Evolutionary conservation across 2,888 invertebrate genomes (phyloP).

Genomic region (Calameuta filiformis): DNA sequence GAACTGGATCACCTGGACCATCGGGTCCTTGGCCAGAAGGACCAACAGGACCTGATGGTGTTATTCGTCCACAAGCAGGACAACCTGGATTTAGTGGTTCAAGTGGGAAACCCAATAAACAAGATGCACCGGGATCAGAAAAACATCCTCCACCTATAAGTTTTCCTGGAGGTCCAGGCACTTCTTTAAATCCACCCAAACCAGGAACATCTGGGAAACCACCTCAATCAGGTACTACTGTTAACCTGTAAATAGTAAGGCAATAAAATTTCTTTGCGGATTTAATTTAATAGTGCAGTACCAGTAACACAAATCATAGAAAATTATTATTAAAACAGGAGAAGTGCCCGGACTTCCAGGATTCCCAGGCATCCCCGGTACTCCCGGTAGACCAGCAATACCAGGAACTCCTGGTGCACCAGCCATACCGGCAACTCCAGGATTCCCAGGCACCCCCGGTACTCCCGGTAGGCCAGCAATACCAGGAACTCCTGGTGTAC

Average conservation of each 20-base stretch:
- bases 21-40: constrained; percentile 18
- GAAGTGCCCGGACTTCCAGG: constrained; percentile 36
- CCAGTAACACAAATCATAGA: not conserved
- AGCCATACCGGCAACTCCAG: constrained; percentile 45
- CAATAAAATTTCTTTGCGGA: not conserved
- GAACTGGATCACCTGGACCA: constrained; percentile 22
- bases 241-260: not conserved
- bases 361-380: constrained; percentile 38
- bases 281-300: not conserved
- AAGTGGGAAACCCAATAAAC: not conserved
- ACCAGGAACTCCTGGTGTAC: constrained; percentile 43
- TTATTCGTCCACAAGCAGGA: constrained; percentile 11
- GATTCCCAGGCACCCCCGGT: constrained; percentile 29
- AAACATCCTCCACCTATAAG: constrained; percentile 34
- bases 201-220: constrained; percentile 22
- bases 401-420: constrained; percentile 37
- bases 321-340: not conserved
- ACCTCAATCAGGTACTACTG: constrained; percentile 11
- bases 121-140: not conserved
- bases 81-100: constrained; percentile 14
- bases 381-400: constrained; percentile 33
- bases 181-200: constrained; percentile 9
- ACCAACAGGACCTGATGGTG: not conserved
- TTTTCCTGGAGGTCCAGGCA: constrained; percentile 28
- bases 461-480: not conserved